Base-by-base conservation (phyloP, 2,113 vertebrate genomes). In the Myrmecophaga tridactyla region DNA sequence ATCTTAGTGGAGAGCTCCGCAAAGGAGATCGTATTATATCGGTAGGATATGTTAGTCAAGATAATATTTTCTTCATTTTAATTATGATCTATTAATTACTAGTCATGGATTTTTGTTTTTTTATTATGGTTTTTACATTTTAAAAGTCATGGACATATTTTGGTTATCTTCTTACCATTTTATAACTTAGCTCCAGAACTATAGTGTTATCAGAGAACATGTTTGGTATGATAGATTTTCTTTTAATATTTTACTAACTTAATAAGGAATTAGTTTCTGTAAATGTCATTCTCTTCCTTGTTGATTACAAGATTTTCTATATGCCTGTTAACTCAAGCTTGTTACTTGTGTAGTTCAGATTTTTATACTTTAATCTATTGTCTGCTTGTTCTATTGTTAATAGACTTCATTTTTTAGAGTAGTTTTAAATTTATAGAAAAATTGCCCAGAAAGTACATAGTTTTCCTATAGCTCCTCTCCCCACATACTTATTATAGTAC, bases 21-120 rank as follows among this genome's bases (percentile, higher is more conserved):
- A 99, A 99, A 98, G 99, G 99, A 98, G 99, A 99, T 98, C 97
- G 99, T 4, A 99, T 99, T 0, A 99, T 99, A 76, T 99, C 99
- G 92, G 99, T 99, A 99, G 94, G 98, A 90, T 78, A 31, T 60
- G 20, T 94, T 95, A 53, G 67, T 81, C 70, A 85, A 78, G 43
- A 77, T 94, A 62, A 56, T 86, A 11, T 85, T 81, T 89, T 93
- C 90, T 46, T 73, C 73, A 5, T 92, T 86, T 84, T 84, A 89
- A 76, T 60, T 93, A 4, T 92, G 34, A 95, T 31, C 6, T 94
- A 27, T 83, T 90, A 86, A 89, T 89, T n/a, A 83, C 83, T 92
- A 72, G 70, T 83, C 43, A 27, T 53, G 4, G 0, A 43, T 90
- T 67, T 77, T 67, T n/a, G 12, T n/a, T 67, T 67, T 67, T 23